Conservation (phyloP, 2,113 vertebrate genomes). For the Megaceryle torquata region DNA sequence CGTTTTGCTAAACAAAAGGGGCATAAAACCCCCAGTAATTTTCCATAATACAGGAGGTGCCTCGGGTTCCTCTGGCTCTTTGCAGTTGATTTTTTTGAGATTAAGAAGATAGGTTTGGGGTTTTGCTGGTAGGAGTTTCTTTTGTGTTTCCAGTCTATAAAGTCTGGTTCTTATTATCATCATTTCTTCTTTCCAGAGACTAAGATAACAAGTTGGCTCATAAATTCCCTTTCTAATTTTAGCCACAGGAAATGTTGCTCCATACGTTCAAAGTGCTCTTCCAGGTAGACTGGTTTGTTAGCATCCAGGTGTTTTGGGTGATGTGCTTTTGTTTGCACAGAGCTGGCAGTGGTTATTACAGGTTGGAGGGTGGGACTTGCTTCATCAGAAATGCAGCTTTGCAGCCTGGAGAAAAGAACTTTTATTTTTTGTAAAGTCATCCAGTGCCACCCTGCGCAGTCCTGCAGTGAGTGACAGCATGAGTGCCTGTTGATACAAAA, state of each 20-base stretch:
- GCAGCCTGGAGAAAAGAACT: not conserved
- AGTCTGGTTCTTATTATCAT: slow-evolving; percentile 38
- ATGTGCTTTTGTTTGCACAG: not conserved
- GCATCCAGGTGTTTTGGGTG: not conserved
- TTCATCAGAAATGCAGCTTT: not conserved
- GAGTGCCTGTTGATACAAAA: not conserved
- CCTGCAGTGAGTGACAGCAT: not conserved
- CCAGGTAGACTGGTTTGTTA: slow-evolving; percentile 6
- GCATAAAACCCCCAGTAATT: not conserved
- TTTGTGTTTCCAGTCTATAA: not conserved
- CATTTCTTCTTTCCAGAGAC: slow-evolving; percentile 43
- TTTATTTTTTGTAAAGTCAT: not conserved
- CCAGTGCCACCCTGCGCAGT: rapidly evolving
- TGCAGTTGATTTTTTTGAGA: not conserved
- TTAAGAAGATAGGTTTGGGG: not conserved
- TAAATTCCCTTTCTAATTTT: slow-evolving; percentile 42
- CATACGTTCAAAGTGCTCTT: not conserved
- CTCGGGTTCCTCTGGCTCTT: slow-evolving; percentile 6
- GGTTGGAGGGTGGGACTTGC: not conserved
- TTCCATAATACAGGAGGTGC: not conserved
- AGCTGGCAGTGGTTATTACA: not conserved
- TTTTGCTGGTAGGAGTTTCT: not conserved
- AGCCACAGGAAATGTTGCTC: slow-evolving; percentile 12
- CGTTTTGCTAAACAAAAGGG: not conserved
- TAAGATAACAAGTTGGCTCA: slow-evolving; percentile 21